Evolutionary conservation across 2,113 vertebrate genomes (phyloP).

Genomic region (Psittacara wagleri): DNA sequence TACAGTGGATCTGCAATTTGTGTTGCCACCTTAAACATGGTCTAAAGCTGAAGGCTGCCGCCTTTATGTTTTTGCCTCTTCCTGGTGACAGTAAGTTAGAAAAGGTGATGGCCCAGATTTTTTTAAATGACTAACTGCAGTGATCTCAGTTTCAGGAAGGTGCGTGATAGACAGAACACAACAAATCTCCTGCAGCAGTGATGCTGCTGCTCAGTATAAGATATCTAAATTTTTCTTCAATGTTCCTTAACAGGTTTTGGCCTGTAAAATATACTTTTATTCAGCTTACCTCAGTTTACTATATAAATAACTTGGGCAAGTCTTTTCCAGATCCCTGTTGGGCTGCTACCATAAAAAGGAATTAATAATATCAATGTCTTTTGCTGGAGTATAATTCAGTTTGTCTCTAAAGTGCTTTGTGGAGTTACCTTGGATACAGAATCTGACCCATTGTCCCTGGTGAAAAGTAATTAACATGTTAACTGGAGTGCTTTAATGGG

Average conservation of each 20-base stretch:
- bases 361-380: neutral
- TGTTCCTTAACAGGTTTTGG: neutral
- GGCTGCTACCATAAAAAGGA: neutral
- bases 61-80: neutral
- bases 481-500: neutral
- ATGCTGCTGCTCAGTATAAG: neutral
- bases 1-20: neutral
- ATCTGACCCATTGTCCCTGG: neutral
- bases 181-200: neutral
- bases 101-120: neutral
- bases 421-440: slow-evolving; percentile 14
- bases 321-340: neutral
- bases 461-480: neutral
- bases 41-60: neutral
- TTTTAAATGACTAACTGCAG: neutral
- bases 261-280: neutral
- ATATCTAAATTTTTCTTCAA: neutral
- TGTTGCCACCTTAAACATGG: neutral
- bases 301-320: neutral
- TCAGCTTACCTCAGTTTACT: neutral
- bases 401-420: neutral
- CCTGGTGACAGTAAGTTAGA: neutral
- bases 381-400: neutral
- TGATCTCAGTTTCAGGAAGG: neutral
- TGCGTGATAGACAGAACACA: neutral